Evolutionary conservation across 2,888 invertebrate genomes (phyloP).

Genomic region (Oeneis ivallda): DNA sequence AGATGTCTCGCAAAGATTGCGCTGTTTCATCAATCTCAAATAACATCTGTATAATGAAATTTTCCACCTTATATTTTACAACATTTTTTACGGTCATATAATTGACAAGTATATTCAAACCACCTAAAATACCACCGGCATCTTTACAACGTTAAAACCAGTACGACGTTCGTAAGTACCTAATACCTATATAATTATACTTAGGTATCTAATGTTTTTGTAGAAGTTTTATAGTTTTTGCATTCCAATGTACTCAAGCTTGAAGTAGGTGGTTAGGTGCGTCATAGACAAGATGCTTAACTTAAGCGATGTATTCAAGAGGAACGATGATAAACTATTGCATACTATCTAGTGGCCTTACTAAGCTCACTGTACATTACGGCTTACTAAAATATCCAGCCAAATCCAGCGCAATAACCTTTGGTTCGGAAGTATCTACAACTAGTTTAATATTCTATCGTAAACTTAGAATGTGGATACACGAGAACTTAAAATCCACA

Average conservation of each 20-base stretch:
- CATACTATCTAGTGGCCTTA: not conserved
- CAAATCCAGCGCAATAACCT: not conserved
- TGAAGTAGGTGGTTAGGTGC: not conserved
- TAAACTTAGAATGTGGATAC: not conserved
- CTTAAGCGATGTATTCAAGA: slow-evolving; percentile 9
- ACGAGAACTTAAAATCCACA: not conserved
- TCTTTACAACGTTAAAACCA: not conserved
- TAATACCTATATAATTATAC: not conserved
- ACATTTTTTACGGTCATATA: slow-evolving; percentile 7
- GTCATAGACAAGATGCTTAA: slow-evolving; percentile 7
- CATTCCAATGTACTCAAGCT: slow-evolving; percentile 19
- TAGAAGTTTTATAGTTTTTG: slow-evolving; percentile 6
- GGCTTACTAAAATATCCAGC: not conserved
- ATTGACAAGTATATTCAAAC: not conserved
- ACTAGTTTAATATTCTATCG: not conserved
- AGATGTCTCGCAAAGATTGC: slow-evolving; percentile 52
- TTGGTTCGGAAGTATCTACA: not conserved
- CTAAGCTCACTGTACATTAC: too few species aligned
- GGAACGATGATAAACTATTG: not conserved
- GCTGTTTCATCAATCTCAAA: slow-evolving; percentile 54
- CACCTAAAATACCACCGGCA: slow-evolving; percentile 3
- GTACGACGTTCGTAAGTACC: not conserved
- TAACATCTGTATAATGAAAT: slow-evolving; percentile 44
- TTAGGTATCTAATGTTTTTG: slow-evolving; percentile 6
- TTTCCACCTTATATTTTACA: slow-evolving; percentile 18